phyloP scores from a whole-genome alignment of 2,888 invertebrate species.

The Folsomia candida region DNA sequence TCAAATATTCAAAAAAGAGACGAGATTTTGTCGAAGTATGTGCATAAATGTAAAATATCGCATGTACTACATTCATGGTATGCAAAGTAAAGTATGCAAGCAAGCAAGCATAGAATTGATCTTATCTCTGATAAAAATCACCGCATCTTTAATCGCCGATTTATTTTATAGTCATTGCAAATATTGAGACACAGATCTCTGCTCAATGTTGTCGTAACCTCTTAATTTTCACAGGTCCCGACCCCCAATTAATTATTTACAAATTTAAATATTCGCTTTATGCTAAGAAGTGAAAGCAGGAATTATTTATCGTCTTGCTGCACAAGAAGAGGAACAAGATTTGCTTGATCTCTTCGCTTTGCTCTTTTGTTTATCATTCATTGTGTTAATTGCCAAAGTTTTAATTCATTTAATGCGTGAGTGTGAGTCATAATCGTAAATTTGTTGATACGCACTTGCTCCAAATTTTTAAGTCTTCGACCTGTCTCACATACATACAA shows the following conservation, averaged over 20 bases:
- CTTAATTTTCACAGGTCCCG: not conserved
- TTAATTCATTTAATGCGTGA: constrained; percentile 5
- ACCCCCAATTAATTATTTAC: not conserved
- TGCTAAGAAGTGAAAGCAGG: not conserved
- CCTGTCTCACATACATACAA: too few relatives aligned
- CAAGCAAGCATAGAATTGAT: not conserved
- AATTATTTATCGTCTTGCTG: constrained; percentile 3
- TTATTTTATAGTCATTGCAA: too few relatives aligned
- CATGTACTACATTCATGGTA: not conserved
- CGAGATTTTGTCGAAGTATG: not conserved
- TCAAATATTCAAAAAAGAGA: not conserved
- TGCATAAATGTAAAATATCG: too few relatives aligned
- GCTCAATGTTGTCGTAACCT: not conserved
- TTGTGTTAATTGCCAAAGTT: not conserved
- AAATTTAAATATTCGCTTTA: not conserved
- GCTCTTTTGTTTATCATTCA: not conserved
- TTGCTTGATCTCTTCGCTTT: too few relatives aligned
- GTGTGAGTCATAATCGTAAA: not conserved
- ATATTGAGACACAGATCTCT: too few relatives aligned
- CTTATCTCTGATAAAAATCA: not conserved
- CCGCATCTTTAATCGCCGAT: not conserved
- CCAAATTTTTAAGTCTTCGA: not conserved
- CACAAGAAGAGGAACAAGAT: not conserved
- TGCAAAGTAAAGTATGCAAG: not conserved
- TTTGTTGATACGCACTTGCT: not conserved